Base-by-base conservation (phyloP, 1,140 invertebrate species). In the Drosophila nikananu region DNA sequence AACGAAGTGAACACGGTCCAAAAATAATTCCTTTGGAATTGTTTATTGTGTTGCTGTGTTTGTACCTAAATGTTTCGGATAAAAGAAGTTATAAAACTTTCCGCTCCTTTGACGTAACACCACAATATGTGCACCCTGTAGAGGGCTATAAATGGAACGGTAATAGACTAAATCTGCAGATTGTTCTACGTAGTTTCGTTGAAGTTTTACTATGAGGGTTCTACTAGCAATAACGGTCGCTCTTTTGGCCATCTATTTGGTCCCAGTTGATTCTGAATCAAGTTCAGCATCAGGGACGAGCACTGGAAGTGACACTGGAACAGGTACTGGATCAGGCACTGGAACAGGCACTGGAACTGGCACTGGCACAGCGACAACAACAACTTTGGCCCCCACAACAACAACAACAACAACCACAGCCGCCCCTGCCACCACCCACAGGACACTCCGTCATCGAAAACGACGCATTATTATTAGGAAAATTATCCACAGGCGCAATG, bases 101-200 rank as follows among this genome's bases (percentile, higher is more conserved):
- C 52, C 37, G 8, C 9, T 19, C 17, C 35, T 15, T 57, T 54
- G 35, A 30, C 37, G 35, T 15, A 44, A 25, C 9, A 35, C 19
- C 19, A 13, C 10, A 30, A 10, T 8, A 12, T 10, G 13, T 23
- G 2, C 23, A 19, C 5, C 0, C 25, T 12, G 17, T 35, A 15
- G 8, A 23, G 37, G 17, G 19, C 19, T 65, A 65, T 65, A 65
- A 65, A 58, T 44, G 4, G 62, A 19, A 27, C 13, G 19, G 35
- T 13, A 32, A 21, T 15, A n/a, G 13, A 17, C 30, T 32, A 3
- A 48, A 35, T 23, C 13, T 15, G 1, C 19, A 30, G 15, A 21
- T 7, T 44, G 12, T 23, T 42, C 8, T 32, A 12, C 2, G 5
- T 10, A 3, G 13, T 7, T 8, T 12, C 21, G n/a, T 39, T 27